A percentile compares a stretch with the other conserved stretches of the same genome.
phyloP scores from a whole-genome alignment of 2,888 invertebrate genomes.

The Drosophila basisetae region DNA sequence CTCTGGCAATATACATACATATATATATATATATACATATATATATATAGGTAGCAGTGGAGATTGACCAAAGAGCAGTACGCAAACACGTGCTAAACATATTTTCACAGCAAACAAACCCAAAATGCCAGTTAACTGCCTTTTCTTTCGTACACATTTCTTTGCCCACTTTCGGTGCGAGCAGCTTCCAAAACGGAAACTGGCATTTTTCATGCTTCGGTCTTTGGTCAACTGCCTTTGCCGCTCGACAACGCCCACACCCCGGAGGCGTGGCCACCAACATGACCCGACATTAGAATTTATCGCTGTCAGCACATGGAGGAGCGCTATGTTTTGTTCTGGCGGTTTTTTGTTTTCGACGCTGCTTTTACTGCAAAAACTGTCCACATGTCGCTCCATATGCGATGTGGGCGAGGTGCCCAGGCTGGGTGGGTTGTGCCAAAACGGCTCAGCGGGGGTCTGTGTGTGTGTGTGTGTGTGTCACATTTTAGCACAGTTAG shows the following conservation, averaged over 20 bases:
- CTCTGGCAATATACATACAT: slow-evolving; percentile 1
- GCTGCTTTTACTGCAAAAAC: slow-evolving; percentile 47
- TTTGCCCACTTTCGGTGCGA: not conserved
- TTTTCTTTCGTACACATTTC: slow-evolving; percentile 24
- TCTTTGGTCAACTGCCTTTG: slow-evolving; percentile 60
- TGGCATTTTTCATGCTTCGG: slow-evolving; percentile 75
- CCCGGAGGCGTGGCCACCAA: slow-evolving; percentile 56
- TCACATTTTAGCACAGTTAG: slow-evolving; percentile 65
- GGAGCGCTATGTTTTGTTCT: slow-evolving; percentile 43
- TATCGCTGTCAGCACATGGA: slow-evolving; percentile 76
- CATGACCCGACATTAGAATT: slow-evolving; percentile 76
- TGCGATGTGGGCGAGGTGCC: slow-evolving; percentile 22
- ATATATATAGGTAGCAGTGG: slow-evolving; percentile 2
- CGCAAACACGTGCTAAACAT: slow-evolving; percentile 74
- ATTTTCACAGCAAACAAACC: slow-evolving; percentile 74
- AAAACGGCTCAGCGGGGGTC: not conserved
- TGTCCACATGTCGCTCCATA: slow-evolving; percentile 49
- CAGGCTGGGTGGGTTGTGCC: not conserved
- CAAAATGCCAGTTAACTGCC: slow-evolving; percentile 69
- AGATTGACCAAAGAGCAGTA: slow-evolving; percentile 57
- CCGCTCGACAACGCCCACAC: slow-evolving; percentile 51
- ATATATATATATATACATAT: not conserved
- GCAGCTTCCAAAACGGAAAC: slow-evolving; percentile 36
- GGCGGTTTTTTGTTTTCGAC: slow-evolving; percentile 29
- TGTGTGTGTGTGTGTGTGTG: slow-evolving; percentile 28